Evolutionary conservation across 2,888 invertebrate species (phyloP).

Genomic region (Drosophila mercatorum): DNA sequence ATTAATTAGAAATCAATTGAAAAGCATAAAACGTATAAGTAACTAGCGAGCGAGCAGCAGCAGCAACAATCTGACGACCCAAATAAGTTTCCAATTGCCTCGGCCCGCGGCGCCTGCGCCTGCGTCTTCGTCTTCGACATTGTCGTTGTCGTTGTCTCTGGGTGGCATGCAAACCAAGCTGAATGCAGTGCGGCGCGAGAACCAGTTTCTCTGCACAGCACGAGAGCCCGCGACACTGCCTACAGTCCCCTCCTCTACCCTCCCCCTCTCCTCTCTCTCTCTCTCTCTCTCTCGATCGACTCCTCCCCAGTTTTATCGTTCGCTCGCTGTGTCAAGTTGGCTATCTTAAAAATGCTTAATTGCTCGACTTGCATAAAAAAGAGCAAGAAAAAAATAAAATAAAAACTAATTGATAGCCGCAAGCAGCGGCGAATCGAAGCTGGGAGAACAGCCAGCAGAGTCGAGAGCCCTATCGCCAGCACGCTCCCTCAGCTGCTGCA

Average conservation of each 20-base stretch:
- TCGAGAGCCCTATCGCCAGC: not conserved
- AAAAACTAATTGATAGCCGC: slow-evolving; percentile 27
- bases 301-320: slow-evolving; percentile 12
- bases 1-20: slow-evolving; percentile 76
- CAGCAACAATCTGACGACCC: slow-evolving; percentile 58
- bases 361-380: slow-evolving; percentile 41
- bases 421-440: slow-evolving; percentile 10
- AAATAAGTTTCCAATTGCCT: slow-evolving; percentile 57
- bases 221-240: slow-evolving; percentile 1
- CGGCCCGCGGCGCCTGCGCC: slow-evolving; percentile 20
- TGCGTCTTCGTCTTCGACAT: slow-evolving; percentile 1
- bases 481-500: slow-evolving; percentile 1
- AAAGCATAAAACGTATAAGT: slow-evolving; percentile 46
- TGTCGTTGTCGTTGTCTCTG: slow-evolving; percentile 13
- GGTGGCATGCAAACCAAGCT: slow-evolving; percentile 68
- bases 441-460: not conserved
- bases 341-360: slow-evolving; percentile 65
- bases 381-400: slow-evolving; percentile 5
- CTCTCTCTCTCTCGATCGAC: not conserved
- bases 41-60: slow-evolving; percentile 32
- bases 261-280: not conserved
- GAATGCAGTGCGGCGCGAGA: slow-evolving; percentile 28
- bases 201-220: slow-evolving; percentile 50
- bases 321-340: slow-evolving; percentile 34
- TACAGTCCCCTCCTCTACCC: not conserved